These are phyloP conservation scores for Corella eumyota DNA, from an alignment of 23 tunicate genomes.

Conservation along the genomic window DNA sequence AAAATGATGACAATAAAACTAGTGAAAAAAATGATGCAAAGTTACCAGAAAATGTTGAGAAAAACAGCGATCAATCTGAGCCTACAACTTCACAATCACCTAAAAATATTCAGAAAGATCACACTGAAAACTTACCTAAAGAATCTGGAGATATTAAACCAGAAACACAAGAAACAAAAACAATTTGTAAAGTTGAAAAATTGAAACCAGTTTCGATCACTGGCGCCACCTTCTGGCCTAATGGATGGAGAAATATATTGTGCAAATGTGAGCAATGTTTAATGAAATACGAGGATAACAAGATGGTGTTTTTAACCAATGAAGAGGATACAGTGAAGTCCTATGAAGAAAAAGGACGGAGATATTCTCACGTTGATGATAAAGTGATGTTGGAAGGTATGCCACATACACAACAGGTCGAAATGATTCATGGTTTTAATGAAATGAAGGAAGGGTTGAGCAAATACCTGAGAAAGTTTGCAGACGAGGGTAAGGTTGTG, in stretches of 20 bases:
- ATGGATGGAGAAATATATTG: constrained; percentile 37
- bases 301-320: constrained; percentile 38
- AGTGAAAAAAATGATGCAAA: too few relatives aligned
- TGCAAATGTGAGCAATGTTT: constrained; percentile 68
- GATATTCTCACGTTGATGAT: constrained; percentile 6
- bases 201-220: constrained; percentile 16
- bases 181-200: constrained; percentile 9
- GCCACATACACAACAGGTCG: constrained; percentile 45
- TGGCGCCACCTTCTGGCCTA: constrained; percentile 84
- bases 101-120: too few relatives aligned
- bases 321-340: constrained; percentile 51
- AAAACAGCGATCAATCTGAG: too few relatives aligned
- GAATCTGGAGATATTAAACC: not conserved
- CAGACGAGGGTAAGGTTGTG: constrained; percentile 61
- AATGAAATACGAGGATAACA: constrained; percentile 17
- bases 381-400: constrained; percentile 21
- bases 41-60: too few relatives aligned
- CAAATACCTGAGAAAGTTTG: constrained; percentile 44
- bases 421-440: constrained; percentile 61
- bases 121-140: too few relatives aligned
- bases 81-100: too few relatives aligned
- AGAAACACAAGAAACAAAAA: not conserved
- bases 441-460: constrained; percentile 45
- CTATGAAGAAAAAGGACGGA: constrained; percentile 55
- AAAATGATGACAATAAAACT: not conserved